Conservation (phyloP, 2,113 vertebrate species). For the Leiothrix lutea region DNA sequence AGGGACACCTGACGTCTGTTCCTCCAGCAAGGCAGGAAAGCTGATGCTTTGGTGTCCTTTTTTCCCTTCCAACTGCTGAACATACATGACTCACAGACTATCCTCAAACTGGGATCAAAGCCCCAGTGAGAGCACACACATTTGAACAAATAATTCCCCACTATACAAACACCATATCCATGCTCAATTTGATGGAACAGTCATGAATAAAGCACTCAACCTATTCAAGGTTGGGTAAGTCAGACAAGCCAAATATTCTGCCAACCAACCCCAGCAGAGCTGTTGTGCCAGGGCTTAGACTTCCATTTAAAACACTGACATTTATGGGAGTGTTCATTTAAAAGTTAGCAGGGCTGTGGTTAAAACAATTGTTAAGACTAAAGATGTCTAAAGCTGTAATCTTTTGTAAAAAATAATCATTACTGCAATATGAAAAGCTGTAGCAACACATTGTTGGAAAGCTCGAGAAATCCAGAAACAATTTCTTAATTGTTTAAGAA, state of each 20-base stretch:
- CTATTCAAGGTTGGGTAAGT: too few species aligned
- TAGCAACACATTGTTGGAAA: not conserved
- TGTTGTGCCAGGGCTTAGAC: not conserved
- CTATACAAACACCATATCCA: not conserved
- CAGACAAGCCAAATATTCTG: not conserved
- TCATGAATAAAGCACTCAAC: not conserved
- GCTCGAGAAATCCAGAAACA: not conserved
- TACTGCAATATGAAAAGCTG: not conserved
- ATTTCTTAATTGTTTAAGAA: too few species aligned
- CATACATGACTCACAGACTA: not conserved
- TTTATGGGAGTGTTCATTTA: not conserved
- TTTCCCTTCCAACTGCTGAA: not conserved
- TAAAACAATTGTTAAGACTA: not conserved
- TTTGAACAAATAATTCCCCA: not conserved
- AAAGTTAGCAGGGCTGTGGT: not conserved
- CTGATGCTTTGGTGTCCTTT: not conserved
- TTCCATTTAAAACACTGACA: not conserved
- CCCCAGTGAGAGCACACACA: not conserved
- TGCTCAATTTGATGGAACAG: not conserved
- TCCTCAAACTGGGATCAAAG: not conserved
- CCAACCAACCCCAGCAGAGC: not conserved
- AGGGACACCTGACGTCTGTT: fast-evolving
- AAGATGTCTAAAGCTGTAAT: not conserved
- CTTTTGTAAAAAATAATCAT: not conserved
- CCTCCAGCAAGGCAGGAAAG: not conserved